Evolutionary conservation across 2,888 invertebrate genomes (phyloP), one percentile per base, ranked within the genome.

Genomic region (Liopterus haemorrhoidalis): DNA sequence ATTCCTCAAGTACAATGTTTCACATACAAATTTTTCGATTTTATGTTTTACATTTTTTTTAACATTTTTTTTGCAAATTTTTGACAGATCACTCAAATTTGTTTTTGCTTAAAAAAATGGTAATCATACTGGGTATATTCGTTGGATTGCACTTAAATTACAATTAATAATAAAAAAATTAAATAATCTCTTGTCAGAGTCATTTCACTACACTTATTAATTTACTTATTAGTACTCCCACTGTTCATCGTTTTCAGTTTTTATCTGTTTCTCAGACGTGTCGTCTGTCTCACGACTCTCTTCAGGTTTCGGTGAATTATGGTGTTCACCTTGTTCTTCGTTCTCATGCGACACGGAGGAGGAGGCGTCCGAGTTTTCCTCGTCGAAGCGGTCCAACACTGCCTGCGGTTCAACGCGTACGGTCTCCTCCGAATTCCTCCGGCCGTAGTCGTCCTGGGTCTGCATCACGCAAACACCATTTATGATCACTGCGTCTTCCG

Each of bases 401-500:
- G 86, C 81, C 15, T 82, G 81, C 1, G 85, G 85, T 64, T 88
- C 88, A 37, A 85, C 81, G 19, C 81, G 76, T 43, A 85, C 79
- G 3, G 85, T 85, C 61, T 84, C 81, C 64, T 82, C 81, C 18
- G 78, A 60, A 51, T 69, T 71, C 39, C 69, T 59, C 46, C 69
- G 68, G 6, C 69, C 69, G 32, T 75, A 67, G 64, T 84, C 85
- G 64, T 87, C 85, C 55, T 84, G 85, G 46, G 85, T 82, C 56
- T 87, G 81, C 86, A 91, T 88, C 4, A 92, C 91, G 63, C 92
- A 92, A 18, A 93, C 92, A 1, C 93, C 93, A 63, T 93, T 93
- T 58, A 92, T 91, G 60, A 92, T 91, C 18, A 90, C 88, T 63
- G 89, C 89, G 59, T 84, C 84, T 5, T 71, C 72, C 46, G 69